phyloP scores from a whole-genome alignment of 2,888 invertebrate species.

The Eupithecia subumbrata region DNA sequence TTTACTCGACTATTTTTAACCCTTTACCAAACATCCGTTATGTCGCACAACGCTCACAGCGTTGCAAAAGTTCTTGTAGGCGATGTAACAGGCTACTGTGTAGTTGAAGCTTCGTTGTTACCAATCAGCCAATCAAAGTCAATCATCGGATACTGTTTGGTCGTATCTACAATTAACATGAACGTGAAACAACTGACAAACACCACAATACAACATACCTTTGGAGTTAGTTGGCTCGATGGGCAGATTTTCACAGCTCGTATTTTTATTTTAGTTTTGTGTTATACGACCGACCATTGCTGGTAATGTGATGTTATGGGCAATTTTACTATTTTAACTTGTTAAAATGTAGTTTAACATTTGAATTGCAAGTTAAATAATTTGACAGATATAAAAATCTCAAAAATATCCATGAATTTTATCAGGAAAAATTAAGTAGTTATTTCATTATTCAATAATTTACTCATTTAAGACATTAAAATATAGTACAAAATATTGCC shows the following conservation, averaged over 20 bases:
- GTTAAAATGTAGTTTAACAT: not conserved
- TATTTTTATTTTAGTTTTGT: slow-evolving; percentile 25
- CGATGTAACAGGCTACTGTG: slow-evolving; percentile 71
- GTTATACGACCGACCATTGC: slow-evolving; percentile 27
- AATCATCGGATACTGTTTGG: slow-evolving; percentile 83
- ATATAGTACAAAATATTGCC: slow-evolving; percentile 15
- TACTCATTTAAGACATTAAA: not conserved
- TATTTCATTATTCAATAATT: not conserved
- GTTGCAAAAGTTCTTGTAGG: slow-evolving; percentile 63
- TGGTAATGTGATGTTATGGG: slow-evolving; percentile 23
- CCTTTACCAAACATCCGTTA: slow-evolving; percentile 63
- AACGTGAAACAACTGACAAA: slow-evolving; percentile 66
- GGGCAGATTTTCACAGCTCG: slow-evolving; percentile 33
- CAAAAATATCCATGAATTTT: not conserved
- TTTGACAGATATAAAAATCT: not conserved
- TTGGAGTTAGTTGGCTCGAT: slow-evolving; percentile 26
- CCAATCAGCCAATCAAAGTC: slow-evolving; percentile 84
- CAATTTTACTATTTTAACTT: slow-evolving; percentile 9
- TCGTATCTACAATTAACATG: slow-evolving; percentile 83
- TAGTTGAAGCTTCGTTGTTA: slow-evolving; percentile 74
- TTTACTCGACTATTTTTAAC: slow-evolving; percentile 52
- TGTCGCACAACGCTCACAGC: slow-evolving; percentile 50
- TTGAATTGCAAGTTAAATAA: not conserved
- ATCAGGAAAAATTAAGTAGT: not conserved
- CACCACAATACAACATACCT: slow-evolving; percentile 25